Evolutionary conservation across 2,797 vertebrate genomes (phyloP).

Genomic region (Danio tinwini): DNA sequence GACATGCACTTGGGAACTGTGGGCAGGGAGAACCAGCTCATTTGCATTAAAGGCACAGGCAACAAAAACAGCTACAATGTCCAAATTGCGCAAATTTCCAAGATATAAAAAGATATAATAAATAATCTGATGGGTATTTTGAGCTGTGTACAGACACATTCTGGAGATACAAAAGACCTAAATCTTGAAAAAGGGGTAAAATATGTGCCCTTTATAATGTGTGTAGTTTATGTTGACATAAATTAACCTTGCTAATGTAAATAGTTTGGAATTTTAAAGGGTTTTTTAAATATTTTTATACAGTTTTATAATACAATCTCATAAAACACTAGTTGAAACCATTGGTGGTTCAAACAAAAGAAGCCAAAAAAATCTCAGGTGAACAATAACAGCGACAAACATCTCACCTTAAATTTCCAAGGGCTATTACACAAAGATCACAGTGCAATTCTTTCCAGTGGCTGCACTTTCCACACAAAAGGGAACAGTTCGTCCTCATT

Average conservation of each 20-base stretch:
- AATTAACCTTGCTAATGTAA: background rate
- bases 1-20: too few relatives aligned
- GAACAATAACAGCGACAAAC: slow-evolving; percentile 12
- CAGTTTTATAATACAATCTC: background rate
- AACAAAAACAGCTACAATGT: too few relatives aligned
- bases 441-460: slow-evolving; percentile 51
- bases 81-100: too few relatives aligned
- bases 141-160: too few relatives aligned
- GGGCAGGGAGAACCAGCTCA: too few relatives aligned
- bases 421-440: slow-evolving; percentile 46
- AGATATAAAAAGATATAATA: too few relatives aligned
- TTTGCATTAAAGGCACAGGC: too few relatives aligned
- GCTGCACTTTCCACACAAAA: slow-evolving; percentile 48
- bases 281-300: background rate
- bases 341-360: background rate
- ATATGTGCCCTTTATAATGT: too few relatives aligned
- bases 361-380: background rate
- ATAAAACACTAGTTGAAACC: background rate
- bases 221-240: too few relatives aligned
- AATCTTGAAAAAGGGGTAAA: too few relatives aligned
- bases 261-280: background rate
- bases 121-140: too few relatives aligned
- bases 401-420: slow-evolving; percentile 29
- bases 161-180: too few relatives aligned
- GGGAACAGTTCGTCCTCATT: slow-evolving; percentile 56